Percentiles rank a stretch among this genome's conserved stretches.
These are phyloP conservation scores for Mixornis gularis DNA, from an alignment of 2,113 vertebrate genomes.

Conservation along the genomic window DNA sequence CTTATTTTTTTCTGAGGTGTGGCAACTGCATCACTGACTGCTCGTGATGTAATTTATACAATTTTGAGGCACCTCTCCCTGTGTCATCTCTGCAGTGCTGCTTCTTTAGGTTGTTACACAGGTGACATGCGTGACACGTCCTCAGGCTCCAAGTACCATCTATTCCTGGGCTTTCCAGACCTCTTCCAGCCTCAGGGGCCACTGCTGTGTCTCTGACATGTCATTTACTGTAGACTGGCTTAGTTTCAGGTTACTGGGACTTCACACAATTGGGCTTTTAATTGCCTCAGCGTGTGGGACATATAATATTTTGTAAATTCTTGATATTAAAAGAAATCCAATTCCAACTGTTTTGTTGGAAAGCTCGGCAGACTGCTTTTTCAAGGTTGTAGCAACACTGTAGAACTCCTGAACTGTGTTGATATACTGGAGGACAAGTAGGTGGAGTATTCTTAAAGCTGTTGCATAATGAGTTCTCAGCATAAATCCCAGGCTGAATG, in stretches of 20 bases:
- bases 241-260: background rate
- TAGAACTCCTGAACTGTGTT: background rate
- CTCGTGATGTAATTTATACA: background rate
- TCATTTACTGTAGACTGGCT: background rate
- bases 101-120: background rate
- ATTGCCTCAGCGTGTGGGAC: background rate
- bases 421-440: background rate
- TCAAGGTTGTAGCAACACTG: background rate
- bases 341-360: background rate
- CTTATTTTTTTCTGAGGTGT: background rate
- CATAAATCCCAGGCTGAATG: background rate
- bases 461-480: background rate
- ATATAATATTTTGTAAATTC: background rate
- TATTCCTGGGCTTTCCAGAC: background rate
- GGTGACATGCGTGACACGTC: background rate
- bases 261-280: background rate
- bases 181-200: background rate
- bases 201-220: background rate
- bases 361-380: background rate
- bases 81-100: background rate
- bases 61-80: background rate
- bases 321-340: background rate
- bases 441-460: background rate
- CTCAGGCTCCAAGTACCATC: background rate
- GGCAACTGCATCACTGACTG: background rate